Conservation (phyloP, 2,888 invertebrate genomes). For the Idaea aversata region DNA sequence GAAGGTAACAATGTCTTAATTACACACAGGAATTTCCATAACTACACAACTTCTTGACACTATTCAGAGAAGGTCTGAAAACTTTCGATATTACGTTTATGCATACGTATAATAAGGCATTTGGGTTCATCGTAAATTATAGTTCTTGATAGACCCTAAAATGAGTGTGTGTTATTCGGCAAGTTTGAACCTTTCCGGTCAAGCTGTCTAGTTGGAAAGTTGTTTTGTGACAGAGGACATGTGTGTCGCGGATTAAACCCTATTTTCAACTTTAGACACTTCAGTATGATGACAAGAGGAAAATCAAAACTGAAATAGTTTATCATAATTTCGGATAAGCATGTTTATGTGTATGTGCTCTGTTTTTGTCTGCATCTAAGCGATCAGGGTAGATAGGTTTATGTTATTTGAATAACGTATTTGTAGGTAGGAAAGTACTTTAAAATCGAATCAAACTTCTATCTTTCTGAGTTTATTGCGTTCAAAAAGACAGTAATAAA, state of each 20-base stretch:
- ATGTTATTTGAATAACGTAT: too few relatives aligned
- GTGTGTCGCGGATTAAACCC: slow-evolving; percentile 16
- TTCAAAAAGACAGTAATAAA: too few relatives aligned
- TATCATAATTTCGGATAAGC: background rate
- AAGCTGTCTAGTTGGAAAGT: slow-evolving; percentile 21
- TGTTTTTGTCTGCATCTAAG: too few relatives aligned
- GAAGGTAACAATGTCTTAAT: background rate
- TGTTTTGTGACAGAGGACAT: slow-evolving; percentile 24
- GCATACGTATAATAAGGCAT: background rate
- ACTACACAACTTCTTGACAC: background rate
- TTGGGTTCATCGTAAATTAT: slow-evolving; percentile 15
- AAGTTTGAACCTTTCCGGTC: slow-evolving; percentile 24
- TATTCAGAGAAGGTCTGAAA: background rate
- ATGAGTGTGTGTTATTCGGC: slow-evolving; percentile 18
- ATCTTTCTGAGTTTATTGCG: too few relatives aligned
- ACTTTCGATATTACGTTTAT: slow-evolving; percentile 2
- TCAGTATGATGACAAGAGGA: background rate
- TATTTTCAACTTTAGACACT: background rate
- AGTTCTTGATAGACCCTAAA: slow-evolving; percentile 16
- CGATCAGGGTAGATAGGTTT: too few relatives aligned
- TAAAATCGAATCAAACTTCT: too few relatives aligned
- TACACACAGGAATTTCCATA: background rate
- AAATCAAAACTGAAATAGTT: background rate
- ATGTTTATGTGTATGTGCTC: background rate
- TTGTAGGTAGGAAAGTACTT: too few relatives aligned